Conservation (phyloP, 1,140 invertebrate genomes). For the Drosophila prosaltans region DNA sequence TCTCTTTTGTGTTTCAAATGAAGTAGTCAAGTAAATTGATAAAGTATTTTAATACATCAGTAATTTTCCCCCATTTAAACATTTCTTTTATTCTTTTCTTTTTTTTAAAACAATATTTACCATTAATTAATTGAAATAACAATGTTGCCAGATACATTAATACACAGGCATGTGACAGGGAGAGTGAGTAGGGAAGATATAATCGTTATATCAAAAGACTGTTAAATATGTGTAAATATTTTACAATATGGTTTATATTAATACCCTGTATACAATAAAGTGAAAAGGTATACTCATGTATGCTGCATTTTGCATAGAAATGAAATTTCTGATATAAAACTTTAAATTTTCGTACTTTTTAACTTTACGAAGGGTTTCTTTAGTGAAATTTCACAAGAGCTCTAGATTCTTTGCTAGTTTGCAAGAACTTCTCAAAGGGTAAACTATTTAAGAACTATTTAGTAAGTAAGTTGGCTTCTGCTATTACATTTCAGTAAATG, state of each 20-base stretch:
- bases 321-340: too few species aligned
- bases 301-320: too few species aligned
- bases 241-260: slow-evolving; percentile 1
- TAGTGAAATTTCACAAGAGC: too few species aligned
- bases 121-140: slow-evolving; percentile 13
- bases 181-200: neutral
- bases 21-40: slow-evolving; percentile 2
- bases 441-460: too few species aligned
- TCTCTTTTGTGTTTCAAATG: neutral
- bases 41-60: neutral
- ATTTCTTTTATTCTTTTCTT: neutral
- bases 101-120: neutral
- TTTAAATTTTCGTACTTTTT: too few species aligned
- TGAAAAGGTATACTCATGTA: neutral
- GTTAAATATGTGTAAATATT: slow-evolving; percentile 12
- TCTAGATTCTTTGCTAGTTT: too few species aligned
- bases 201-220: slow-evolving; percentile 7
- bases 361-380: too few species aligned
- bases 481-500: too few species aligned
- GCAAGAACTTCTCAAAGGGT: too few species aligned
- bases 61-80: neutral
- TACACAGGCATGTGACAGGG: too few species aligned
- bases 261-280: neutral
- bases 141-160: neutral
- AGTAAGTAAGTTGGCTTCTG: too few species aligned